These are phyloP conservation scores for Gnathonemus longibarbis DNA, from an alignment of 2,113 vertebrate genomes.

Conservation along the genomic window DNA sequence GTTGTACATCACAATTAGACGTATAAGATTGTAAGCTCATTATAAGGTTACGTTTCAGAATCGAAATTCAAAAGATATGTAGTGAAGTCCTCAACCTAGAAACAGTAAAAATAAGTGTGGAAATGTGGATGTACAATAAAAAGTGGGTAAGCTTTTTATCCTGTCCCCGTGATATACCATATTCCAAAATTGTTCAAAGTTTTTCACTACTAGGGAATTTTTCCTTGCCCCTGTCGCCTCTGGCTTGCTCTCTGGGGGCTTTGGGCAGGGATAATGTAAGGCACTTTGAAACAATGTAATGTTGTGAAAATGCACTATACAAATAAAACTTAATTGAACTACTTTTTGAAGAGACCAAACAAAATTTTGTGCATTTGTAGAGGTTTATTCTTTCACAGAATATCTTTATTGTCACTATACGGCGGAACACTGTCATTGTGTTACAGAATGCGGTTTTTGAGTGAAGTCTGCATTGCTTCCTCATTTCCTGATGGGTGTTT, in stretches of 20 bases:
- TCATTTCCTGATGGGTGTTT: constrained; percentile 20
- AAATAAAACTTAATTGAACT: neutral
- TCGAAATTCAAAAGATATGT: neutral
- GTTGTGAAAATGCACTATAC: neutral
- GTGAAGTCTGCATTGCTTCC: constrained; percentile 21
- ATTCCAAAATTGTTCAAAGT: neutral
- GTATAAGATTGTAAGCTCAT: constrained; percentile 14
- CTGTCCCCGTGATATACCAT: neutral
- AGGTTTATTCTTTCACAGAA: neutral
- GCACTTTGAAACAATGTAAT: neutral
- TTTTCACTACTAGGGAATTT: neutral
- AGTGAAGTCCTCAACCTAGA: neutral
- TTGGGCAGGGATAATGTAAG: neutral
- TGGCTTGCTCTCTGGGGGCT: neutral
- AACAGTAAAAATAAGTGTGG: neutral
- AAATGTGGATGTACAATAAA: neutral
- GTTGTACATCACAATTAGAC: constrained; percentile 26
- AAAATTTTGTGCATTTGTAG: neutral
- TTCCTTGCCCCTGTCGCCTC: neutral
- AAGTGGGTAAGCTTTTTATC: neutral
- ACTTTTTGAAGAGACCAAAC: neutral
- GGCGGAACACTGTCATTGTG: neutral
- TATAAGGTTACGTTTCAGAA: neutral
- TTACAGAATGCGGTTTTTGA: neutral
- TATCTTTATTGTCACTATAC: neutral